phyloP scores from a whole-genome alignment of 2,888 invertebrate genomes.

The Leistus spinibarbis region DNA sequence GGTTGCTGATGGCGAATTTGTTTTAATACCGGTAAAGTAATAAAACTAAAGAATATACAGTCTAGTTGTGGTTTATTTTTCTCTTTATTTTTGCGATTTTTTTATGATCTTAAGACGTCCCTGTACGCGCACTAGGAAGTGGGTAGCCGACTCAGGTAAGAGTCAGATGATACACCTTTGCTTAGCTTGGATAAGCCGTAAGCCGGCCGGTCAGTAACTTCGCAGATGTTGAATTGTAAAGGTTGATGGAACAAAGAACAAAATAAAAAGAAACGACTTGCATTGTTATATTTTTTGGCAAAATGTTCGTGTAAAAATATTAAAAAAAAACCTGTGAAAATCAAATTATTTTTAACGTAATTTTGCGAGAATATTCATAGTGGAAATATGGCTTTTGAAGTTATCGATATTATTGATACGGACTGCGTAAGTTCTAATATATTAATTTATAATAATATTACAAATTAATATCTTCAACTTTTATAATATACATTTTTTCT shows the following conservation, averaged over 20 bases:
- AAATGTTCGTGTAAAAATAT: not conserved
- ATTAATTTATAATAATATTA: too few relatives aligned
- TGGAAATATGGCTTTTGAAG: conserved; percentile 20
- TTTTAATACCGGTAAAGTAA: too few relatives aligned
- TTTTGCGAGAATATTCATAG: too few relatives aligned
- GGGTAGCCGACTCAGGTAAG: not conserved
- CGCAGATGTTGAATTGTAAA: not conserved
- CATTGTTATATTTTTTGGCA: not conserved
- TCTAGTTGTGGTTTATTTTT: too few relatives aligned
- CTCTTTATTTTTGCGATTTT: not conserved
- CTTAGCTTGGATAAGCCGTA: not conserved
- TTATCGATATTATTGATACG: conserved; percentile 18
- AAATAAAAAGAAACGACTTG: too few relatives aligned
- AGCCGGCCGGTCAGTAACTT: not conserved
- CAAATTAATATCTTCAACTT: too few relatives aligned
- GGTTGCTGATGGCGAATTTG: too few relatives aligned
- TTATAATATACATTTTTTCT: too few relatives aligned
- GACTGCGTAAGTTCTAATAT: conserved; percentile 17
- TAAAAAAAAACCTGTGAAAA: not conserved
- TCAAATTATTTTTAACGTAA: too few relatives aligned
- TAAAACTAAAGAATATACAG: too few relatives aligned
- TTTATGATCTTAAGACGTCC: not conserved
- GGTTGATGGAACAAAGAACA: not conserved
- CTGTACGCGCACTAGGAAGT: not conserved
- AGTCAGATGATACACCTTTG: not conserved